Conservation (phyloP, 2,113 vertebrate species). For the Australoheros scitulus region DNA sequence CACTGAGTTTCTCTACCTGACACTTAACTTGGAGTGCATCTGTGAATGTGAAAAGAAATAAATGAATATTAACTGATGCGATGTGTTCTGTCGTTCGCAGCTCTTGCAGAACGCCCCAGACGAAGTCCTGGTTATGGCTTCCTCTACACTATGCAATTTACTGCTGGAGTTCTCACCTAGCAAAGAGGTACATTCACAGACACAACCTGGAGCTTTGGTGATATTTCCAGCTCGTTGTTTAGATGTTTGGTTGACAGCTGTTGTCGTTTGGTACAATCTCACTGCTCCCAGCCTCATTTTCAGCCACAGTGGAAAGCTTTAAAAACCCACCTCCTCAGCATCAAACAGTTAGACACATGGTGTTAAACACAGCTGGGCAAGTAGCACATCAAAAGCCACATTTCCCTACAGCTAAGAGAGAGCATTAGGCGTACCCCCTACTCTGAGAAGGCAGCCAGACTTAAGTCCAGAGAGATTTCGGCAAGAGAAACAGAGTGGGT, state of each 20-base stretch:
- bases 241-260: neutral
- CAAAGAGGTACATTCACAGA: slow-evolving; percentile 88
- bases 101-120: slow-evolving; percentile 98
- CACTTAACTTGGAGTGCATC: neutral
- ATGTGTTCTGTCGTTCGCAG: slow-evolving; percentile 68
- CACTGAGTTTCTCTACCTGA: neutral
- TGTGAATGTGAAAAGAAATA: neutral
- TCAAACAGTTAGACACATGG: too few species aligned
- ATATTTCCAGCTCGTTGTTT: neutral
- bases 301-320: neutral
- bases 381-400: neutral
- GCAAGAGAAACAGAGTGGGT: neutral
- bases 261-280: neutral
- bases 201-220: neutral
- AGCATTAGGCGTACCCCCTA: neutral
- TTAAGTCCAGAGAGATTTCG: neutral
- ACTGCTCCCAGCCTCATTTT: neutral
- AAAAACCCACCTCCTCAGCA: neutral
- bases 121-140: slow-evolving; percentile 97
- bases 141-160: slow-evolving; percentile 98
- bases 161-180: slow-evolving; percentile 99
- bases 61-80: neutral
- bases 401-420: neutral
- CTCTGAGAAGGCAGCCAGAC: neutral
- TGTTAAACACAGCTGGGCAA: neutral